Percentiles rank a stretch among this genome's conserved stretches.
These are phyloP conservation scores for Latrodectus geometricus DNA, from an alignment of 1,140 invertebrate genomes.

Conservation along the genomic window DNA sequence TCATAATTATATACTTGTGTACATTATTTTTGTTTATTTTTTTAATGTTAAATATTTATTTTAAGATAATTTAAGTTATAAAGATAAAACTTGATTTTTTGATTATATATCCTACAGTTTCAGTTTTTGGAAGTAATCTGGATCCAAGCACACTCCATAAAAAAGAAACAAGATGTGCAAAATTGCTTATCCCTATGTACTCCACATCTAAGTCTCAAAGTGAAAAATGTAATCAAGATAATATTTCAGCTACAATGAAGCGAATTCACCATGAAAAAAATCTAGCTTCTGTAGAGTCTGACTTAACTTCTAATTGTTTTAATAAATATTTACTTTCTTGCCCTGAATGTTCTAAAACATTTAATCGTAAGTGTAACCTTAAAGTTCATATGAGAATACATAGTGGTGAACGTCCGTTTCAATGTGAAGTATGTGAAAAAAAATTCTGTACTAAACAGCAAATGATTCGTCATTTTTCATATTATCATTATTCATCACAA, in stretches of 20 bases:
- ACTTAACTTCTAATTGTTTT: neutral
- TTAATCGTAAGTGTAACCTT: slow-evolving; percentile 44
- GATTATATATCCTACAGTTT: no score
- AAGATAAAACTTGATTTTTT: no score
- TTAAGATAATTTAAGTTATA: no score
- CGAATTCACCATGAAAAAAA: neutral
- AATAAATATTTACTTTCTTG: neutral
- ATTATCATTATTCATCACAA: no score
- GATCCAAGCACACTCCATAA: no score
- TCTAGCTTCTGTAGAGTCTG: neutral
- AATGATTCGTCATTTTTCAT: neutral
- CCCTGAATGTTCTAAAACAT: slow-evolving; percentile 67
- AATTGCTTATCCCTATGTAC: neutral
- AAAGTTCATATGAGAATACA: slow-evolving; percentile 73
- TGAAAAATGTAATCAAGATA: neutral
- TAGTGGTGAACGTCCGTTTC: slow-evolving; percentile 77
- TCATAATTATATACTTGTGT: no score
- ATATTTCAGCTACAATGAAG: no score
- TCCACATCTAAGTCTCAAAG: neutral
- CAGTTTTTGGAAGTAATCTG: no score
- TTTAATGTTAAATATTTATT: no score
- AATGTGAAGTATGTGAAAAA: slow-evolving; percentile 78
- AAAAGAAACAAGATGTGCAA: no score
- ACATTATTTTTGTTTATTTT: no score
- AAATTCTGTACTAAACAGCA: slow-evolving; percentile 72